These are phyloP conservation scores for Hemibagrus guttatus DNA, from an alignment of 2,797 vertebrate genomes.

Conservation along the genomic window DNA sequence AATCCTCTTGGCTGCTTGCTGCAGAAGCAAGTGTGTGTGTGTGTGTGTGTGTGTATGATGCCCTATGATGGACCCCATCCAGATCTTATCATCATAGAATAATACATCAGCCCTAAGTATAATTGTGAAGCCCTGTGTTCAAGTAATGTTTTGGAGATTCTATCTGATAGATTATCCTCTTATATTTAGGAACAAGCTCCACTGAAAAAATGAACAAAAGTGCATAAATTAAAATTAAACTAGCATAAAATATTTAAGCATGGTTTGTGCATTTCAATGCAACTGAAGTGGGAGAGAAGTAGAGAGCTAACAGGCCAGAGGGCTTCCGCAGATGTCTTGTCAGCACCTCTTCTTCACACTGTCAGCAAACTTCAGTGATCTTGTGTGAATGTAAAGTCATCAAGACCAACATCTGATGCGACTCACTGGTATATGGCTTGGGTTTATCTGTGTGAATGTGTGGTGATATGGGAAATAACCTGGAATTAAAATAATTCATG, in stretches of 20 bases:
- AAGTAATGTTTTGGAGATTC: neutral
- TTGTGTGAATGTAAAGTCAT: conserved; percentile 4
- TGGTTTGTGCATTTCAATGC: neutral
- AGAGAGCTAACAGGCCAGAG: neutral
- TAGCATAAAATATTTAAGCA: neutral
- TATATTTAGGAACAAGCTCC: neutral
- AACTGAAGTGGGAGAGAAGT: neutral
- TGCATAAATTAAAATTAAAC: conserved; percentile 2
- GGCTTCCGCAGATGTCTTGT: neutral
- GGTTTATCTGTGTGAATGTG: neutral
- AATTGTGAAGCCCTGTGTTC: neutral
- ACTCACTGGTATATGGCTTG: neutral
- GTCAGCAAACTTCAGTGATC: neutral
- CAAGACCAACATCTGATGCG: neutral
- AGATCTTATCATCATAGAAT: neutral
- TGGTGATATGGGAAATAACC: neutral
- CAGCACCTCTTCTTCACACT: conserved; percentile 5
- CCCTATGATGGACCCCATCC: neutral
- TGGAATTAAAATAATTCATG: too few species aligned
- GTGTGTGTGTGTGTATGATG: neutral
- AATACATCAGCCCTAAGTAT: neutral
- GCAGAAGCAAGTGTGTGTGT: conserved; percentile 54
- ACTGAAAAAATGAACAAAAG: neutral
- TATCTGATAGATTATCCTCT: neutral
- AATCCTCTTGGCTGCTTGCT: conserved; percentile 74